phyloP scores from a whole-genome alignment of 2,888 invertebrate species.

The Dendrolimus pini region DNA sequence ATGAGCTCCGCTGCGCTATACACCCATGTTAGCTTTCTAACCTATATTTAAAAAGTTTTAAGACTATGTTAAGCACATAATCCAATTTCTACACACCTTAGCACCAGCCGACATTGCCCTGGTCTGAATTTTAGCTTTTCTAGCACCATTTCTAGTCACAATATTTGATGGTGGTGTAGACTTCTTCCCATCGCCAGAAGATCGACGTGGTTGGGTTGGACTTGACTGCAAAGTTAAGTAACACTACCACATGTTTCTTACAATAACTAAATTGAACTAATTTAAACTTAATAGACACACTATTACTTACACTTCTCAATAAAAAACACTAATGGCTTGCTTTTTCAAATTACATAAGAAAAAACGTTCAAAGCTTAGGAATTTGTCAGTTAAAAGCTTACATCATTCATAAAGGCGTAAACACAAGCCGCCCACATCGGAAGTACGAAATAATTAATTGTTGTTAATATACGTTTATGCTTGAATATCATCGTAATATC shows the following conservation, averaged over 20 bases:
- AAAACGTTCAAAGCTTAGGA: too few relatives aligned
- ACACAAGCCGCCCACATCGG: background rate
- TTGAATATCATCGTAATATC: too few relatives aligned
- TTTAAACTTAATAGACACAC: slow-evolving; percentile 6
- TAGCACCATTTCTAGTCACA: slow-evolving; percentile 77
- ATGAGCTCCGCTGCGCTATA: too few relatives aligned
- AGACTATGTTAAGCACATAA: too few relatives aligned
- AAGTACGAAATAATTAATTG: background rate
- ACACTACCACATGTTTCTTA: slow-evolving; percentile 3
- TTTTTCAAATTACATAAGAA: slow-evolving; percentile 9
- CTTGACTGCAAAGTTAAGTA: slow-evolving; percentile 8
- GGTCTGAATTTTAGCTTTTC: slow-evolving; percentile 80
- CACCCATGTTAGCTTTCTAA: too few relatives aligned
- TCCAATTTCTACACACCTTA: slow-evolving; percentile 36
- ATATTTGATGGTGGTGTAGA: slow-evolving; percentile 57
- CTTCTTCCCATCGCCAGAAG: slow-evolving; percentile 50
- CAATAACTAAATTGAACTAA: background rate
- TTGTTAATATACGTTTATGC: background rate
- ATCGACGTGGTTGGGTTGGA: slow-evolving; percentile 37
- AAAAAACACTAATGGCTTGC: background rate
- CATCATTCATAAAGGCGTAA: background rate
- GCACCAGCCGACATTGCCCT: slow-evolving; percentile 75
- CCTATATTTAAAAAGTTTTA: too few relatives aligned
- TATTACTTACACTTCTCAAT: background rate
- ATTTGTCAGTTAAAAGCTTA: background rate